Evolutionary conservation across 2,113 vertebrate species (phyloP).

Genomic region (Coptodon rendalli): DNA sequence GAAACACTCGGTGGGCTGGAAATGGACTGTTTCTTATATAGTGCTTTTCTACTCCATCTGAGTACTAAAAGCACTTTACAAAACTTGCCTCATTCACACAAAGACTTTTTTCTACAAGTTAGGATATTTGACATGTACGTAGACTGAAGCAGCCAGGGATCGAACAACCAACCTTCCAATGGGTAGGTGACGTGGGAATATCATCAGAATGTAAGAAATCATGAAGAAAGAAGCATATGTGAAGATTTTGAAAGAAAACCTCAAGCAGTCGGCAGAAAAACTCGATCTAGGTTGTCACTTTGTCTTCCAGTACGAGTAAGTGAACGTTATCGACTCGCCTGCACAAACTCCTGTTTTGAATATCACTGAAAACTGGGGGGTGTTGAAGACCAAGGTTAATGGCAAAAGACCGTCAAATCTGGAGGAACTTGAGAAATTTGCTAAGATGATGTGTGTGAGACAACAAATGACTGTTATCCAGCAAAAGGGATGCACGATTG

Average conservation of each 20-base stretch:
- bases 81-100: neutral
- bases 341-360: neutral
- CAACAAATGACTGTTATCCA: neutral
- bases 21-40: neutral
- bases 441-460: neutral
- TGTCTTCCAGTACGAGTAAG: neutral
- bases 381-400: neutral
- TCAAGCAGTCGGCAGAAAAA: neutral
- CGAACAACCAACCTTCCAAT: neutral
- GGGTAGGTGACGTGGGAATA: neutral
- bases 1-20: neutral
- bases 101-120: neutral
- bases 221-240: neutral
- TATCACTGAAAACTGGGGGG: neutral
- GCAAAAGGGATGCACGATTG: neutral
- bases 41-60: neutral
- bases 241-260: neutral
- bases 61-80: neutral
- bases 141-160: neutral
- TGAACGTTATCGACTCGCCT: neutral
- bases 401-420: neutral
- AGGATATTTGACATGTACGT: fast-evolving
- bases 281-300: neutral
- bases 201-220: neutral
- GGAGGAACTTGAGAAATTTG: neutral